phyloP scores from a whole-genome alignment of 2,888 invertebrate genomes.

The Chymomyza caudatula region DNA sequence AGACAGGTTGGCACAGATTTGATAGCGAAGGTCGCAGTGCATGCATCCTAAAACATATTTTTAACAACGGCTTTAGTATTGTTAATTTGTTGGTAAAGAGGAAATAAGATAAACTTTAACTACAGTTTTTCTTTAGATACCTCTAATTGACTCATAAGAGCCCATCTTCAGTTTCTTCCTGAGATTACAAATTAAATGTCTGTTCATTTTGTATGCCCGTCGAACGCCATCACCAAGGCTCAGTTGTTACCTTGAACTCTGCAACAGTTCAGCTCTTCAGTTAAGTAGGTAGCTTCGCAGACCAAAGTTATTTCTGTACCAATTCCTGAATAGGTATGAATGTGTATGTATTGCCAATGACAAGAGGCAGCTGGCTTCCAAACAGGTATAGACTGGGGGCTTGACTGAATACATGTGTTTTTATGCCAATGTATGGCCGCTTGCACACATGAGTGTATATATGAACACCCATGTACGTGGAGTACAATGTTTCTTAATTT shows the following conservation, averaged over 20 bases:
- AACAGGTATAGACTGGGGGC: not conserved
- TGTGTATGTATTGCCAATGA: not conserved
- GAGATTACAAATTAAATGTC: constrained; percentile 44
- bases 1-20: too few species aligned
- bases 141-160: not conserved
- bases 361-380: not conserved
- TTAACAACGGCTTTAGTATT: too few species aligned
- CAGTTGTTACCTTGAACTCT: constrained; percentile 57
- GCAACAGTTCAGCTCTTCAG: constrained; percentile 42
- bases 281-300: constrained; percentile 30
- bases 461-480: not conserved
- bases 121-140: too few species aligned
- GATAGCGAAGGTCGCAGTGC: too few species aligned
- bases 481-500: not conserved
- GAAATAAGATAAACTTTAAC: too few species aligned
- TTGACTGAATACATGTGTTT: not conserved
- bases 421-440: not conserved
- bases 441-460: not conserved
- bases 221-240: constrained; percentile 22
- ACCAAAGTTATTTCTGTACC: constrained; percentile 35
- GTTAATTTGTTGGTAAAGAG: too few species aligned
- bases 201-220: constrained; percentile 15
- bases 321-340: constrained; percentile 10
- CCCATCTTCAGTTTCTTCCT: not conserved
- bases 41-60: too few species aligned